Evolutionary conservation across 2,888 invertebrate species (phyloP).

Genomic region (Osedax frankpressi): DNA sequence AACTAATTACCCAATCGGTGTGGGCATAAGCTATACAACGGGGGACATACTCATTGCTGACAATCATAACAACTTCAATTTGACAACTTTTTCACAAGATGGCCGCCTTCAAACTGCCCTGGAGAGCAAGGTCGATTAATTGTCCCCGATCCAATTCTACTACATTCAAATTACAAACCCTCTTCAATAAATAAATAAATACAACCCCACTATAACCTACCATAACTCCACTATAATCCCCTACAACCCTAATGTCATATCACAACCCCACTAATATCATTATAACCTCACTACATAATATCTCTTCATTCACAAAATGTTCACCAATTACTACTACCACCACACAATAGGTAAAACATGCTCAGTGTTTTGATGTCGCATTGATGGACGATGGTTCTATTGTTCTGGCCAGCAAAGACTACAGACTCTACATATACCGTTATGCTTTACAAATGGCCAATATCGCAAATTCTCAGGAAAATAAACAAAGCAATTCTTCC

Average conservation of each 20-base stretch:
- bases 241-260: neutral
- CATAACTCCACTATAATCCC: no score
- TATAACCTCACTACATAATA: no score
- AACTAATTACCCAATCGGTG: conserved; percentile 97
- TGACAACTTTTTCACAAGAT: conserved; percentile 26
- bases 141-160: no score
- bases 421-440: conserved; percentile 25
- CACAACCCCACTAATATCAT: neutral
- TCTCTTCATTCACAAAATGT: no score
- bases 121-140: conserved; percentile 22
- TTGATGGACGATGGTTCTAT: conserved; percentile 26
- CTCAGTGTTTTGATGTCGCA: conserved; percentile 27
- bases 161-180: no score
- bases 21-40: conserved; percentile 66
- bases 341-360: conserved; percentile 23
- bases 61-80: conserved; percentile 28
- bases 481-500: no score
- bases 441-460: conserved; percentile 16
- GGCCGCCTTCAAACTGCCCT: conserved; percentile 25
- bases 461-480: neutral
- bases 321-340: no score
- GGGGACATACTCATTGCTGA: conserved; percentile 27
- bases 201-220: no score
- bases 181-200: no score
- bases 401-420: conserved; percentile 26